Evolutionary conservation across 2,888 invertebrate genomes (phyloP).

Genomic region (Chorisops tibialis): DNA sequence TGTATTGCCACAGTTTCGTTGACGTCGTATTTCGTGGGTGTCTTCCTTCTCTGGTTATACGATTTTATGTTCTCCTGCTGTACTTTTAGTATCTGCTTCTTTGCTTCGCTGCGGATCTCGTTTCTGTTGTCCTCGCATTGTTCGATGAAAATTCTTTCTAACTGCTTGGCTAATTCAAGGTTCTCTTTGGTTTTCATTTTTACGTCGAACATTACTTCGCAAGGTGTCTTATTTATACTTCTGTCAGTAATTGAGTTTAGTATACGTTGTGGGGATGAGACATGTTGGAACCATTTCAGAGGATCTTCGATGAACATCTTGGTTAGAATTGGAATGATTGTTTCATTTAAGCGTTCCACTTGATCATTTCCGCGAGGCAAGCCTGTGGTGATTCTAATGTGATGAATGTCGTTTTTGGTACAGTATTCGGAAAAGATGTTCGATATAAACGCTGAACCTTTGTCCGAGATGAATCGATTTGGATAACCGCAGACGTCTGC

Average conservation of each 20-base stretch:
- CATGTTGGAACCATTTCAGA: constrained; percentile 39
- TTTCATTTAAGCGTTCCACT: constrained; percentile 12
- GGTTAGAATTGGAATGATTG: constrained; percentile 28
- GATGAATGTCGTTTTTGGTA: neutral
- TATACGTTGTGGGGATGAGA: neutral
- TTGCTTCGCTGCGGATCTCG: no score
- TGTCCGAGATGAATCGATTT: neutral
- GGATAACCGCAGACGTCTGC: neutral
- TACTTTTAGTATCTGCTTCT: no score
- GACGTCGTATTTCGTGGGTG: no score
- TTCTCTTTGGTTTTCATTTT: neutral
- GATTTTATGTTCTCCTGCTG: no score
- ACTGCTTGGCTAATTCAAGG: neutral
- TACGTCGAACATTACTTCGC: neutral
- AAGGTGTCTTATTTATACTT: neutral
- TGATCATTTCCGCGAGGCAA: neutral
- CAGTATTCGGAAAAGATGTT: neutral
- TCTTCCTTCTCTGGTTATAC: no score
- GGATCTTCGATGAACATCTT: constrained; percentile 28
- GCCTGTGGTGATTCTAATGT: neutral
- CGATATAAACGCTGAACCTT: neutral
- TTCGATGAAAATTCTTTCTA: neutral
- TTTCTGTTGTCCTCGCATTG: no score
- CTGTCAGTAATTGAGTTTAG: neutral
- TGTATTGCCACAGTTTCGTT: no score